Evolutionary conservation across 2,113 vertebrate genomes (phyloP).

Genomic region (Rhadina sibilatrix): DNA sequence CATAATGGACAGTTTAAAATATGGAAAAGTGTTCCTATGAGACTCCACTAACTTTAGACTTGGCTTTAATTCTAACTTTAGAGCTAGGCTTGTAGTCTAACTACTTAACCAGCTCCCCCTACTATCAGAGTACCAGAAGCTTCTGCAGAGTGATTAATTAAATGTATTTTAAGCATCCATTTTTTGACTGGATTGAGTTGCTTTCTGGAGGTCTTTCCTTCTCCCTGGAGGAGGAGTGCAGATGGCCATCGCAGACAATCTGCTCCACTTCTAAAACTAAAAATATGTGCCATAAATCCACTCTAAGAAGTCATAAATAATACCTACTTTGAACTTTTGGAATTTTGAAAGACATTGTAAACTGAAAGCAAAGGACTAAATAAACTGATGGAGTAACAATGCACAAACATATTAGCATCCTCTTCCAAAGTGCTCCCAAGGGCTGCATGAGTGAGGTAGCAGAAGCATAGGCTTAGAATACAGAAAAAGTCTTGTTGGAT

Average conservation of each 20-base stretch:
- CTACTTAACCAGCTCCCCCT: neutral
- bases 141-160: neutral
- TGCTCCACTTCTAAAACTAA: neutral
- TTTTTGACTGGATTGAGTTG: neutral
- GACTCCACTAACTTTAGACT: neutral
- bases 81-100: neutral
- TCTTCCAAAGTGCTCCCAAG: neutral
- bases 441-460: neutral
- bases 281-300: neutral
- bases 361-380: neutral
- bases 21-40: neutral
- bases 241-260: neutral
- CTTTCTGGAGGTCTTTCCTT: neutral
- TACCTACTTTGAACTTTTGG: neutral
- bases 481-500: neutral
- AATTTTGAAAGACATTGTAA: neutral
- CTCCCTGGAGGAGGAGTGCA: neutral
- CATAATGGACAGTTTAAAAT: neutral
- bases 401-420: neutral
- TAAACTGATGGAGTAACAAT: neutral
- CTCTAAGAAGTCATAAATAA: neutral
- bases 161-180: neutral
- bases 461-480: neutral
- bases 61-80: no score
- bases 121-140: neutral